Evolutionary conservation across 2,888 invertebrate genomes (phyloP).

Genomic region (Drosophila meridionalis): DNA sequence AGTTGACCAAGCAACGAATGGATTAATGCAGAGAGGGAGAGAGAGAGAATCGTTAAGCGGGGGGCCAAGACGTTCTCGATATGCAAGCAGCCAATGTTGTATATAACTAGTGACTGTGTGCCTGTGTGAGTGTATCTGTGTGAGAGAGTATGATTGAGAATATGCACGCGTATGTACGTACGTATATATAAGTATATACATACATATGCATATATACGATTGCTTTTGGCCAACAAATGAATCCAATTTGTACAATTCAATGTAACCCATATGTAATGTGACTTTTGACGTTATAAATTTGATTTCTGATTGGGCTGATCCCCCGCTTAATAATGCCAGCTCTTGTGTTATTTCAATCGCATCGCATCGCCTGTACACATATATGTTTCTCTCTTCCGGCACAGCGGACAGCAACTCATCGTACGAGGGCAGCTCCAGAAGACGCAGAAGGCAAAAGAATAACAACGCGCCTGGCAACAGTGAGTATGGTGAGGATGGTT

Average conservation of each 20-base stretch:
- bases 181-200: not conserved
- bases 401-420: conserved; percentile 85
- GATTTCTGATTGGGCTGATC: conserved; percentile 1
- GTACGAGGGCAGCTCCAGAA: conserved; percentile 84
- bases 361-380: conserved; percentile 23
- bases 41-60: conserved; percentile 9
- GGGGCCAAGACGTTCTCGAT: not conserved
- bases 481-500: conserved; percentile 76
- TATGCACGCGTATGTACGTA: not conserved
- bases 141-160: not conserved
- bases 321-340: conserved; percentile 10
- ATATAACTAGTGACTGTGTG: not conserved
- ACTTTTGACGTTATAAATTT: conserved; percentile 24
- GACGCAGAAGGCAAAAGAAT: conserved; percentile 85
- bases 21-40: conserved; percentile 24
- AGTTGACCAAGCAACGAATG: conserved; percentile 36
- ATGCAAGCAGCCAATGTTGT: conserved; percentile 5
- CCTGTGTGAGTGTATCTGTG: conserved; percentile 9
- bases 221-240: not conserved
- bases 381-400: conserved; percentile 19
- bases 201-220: not conserved
- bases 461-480: conserved; percentile 83
- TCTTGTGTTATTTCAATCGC: conserved; percentile 24
- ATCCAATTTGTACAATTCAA: conserved; percentile 12
- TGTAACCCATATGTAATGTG: conserved; percentile 15